Percentiles rank a stretch among this genome's conserved stretches.
These are phyloP conservation scores for Tinamus major DNA, from an alignment of 2,797 vertebrate genomes.

Conservation along the genomic window DNA sequence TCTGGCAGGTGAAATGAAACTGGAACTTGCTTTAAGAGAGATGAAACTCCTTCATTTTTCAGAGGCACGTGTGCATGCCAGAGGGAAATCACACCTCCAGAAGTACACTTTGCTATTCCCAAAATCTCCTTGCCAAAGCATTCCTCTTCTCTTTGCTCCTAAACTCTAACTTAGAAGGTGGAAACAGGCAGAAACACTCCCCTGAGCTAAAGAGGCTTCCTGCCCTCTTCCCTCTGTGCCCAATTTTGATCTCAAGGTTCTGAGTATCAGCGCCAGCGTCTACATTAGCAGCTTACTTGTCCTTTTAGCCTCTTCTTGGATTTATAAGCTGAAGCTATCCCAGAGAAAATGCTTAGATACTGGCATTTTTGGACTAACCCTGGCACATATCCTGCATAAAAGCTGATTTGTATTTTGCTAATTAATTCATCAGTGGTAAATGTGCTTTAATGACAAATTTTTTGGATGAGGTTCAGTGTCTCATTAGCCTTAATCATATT, in stretches of 20 bases:
- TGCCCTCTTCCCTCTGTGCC: neutral
- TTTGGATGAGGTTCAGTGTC: slow-evolving; percentile 70
- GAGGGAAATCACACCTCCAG: neutral
- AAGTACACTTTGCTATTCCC: neutral
- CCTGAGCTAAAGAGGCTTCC: neutral
- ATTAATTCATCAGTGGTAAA: slow-evolving; percentile 71
- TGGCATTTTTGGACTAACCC: slow-evolving; percentile 40
- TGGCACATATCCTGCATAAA: slow-evolving; percentile 61
- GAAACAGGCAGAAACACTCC: neutral
- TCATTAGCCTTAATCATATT: slow-evolving; percentile 74
- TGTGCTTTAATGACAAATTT: slow-evolving; percentile 66
- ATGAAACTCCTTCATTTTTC: neutral
- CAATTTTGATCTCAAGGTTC: neutral
- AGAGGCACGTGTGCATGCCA: neutral
- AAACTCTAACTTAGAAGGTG: neutral
- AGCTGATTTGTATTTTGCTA: slow-evolving; percentile 67
- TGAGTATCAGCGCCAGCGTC: neutral
- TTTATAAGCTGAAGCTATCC: slow-evolving; percentile 3
- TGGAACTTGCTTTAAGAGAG: neutral
- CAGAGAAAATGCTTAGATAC: slow-evolving; percentile 18
- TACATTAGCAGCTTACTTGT: neutral
- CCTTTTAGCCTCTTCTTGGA: neutral
- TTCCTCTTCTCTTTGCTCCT: neutral
- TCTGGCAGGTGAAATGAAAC: slow-evolving; percentile 11
- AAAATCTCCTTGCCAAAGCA: neutral